A percentile compares a stretch with the other conserved stretches of the same genome.
These are phyloP conservation scores for Gymnobelideus leadbeateri DNA, from an alignment of 2,113 vertebrate species.

Conservation along the genomic window DNA sequence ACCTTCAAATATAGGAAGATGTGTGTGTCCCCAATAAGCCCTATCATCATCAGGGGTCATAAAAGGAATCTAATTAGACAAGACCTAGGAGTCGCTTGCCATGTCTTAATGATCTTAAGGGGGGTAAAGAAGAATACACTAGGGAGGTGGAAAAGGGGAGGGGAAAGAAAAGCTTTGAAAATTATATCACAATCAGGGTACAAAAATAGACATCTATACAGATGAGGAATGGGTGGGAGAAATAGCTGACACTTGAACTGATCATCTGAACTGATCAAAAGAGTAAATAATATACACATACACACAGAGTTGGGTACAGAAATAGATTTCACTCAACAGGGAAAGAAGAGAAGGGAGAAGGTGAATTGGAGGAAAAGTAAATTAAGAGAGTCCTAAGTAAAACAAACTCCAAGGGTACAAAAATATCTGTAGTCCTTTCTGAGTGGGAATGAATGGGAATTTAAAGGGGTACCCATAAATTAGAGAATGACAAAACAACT, in stretches of 20 bases:
- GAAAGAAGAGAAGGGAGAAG: neutral
- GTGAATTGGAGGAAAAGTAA: too few species aligned
- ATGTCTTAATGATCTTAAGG: too few species aligned
- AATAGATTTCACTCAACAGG: neutral
- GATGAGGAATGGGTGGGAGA: too few species aligned
- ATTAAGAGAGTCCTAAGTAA: neutral
- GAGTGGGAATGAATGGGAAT: neutral
- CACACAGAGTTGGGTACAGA: neutral
- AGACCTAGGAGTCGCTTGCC: neutral
- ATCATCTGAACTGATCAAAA: neutral
- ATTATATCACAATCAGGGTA: neutral
- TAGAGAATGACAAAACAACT: neutral
- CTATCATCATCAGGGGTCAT: neutral
- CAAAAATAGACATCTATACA: neutral
- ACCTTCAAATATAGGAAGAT: neutral
- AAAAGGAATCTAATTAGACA: neutral
- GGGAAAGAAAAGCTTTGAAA: neutral
- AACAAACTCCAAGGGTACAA: neutral
- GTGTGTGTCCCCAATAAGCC: neutral
- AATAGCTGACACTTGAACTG: neutral
- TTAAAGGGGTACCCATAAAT: neutral
- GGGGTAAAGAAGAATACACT: neutral
- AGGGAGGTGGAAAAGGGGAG: neutral
- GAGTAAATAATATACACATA: neutral
- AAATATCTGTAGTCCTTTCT: neutral